A percentile compares a stretch with the other conserved stretches of the same genome.
These are phyloP conservation scores for Tachuris rubrigastra DNA, from an alignment of 2,113 vertebrate species.

Conservation along the genomic window DNA sequence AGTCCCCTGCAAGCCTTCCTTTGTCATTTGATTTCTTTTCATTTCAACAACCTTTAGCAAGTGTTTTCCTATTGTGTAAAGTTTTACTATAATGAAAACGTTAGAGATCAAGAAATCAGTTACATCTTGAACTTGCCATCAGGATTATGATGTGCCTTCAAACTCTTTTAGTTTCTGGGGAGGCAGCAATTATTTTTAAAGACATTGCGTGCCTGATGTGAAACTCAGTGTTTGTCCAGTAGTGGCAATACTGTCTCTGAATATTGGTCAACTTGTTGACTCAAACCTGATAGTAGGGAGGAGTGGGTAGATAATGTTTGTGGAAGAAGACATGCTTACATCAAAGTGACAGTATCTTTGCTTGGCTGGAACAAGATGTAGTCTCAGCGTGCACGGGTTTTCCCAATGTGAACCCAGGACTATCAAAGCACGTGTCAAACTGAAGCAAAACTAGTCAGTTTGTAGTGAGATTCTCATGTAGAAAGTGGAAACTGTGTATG, in stretches of 20 bases:
- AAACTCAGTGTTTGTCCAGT: background rate
- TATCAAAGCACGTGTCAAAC: background rate
- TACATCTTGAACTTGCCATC: background rate
- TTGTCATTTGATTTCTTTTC: background rate
- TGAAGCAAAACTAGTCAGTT: background rate
- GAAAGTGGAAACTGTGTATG: background rate
- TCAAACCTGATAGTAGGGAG: accelerated
- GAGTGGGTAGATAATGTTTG: background rate
- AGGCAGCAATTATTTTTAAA: background rate
- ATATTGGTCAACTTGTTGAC: background rate
- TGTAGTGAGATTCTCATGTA: background rate
- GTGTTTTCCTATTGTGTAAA: background rate
- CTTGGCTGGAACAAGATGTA: background rate
- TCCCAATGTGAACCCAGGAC: background rate
- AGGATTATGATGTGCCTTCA: background rate
- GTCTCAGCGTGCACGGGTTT: background rate
- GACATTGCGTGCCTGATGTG: background rate
- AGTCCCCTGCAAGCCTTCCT: background rate
- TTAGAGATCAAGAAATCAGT: background rate
- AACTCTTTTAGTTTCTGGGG: background rate
- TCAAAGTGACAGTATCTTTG: background rate
- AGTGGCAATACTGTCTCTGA: background rate
- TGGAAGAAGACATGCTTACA: background rate
- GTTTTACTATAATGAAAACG: background rate
- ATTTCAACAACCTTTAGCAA: background rate